phyloP scores from a whole-genome alignment of 2,113 vertebrate species.

The Alosa alosa region DNA sequence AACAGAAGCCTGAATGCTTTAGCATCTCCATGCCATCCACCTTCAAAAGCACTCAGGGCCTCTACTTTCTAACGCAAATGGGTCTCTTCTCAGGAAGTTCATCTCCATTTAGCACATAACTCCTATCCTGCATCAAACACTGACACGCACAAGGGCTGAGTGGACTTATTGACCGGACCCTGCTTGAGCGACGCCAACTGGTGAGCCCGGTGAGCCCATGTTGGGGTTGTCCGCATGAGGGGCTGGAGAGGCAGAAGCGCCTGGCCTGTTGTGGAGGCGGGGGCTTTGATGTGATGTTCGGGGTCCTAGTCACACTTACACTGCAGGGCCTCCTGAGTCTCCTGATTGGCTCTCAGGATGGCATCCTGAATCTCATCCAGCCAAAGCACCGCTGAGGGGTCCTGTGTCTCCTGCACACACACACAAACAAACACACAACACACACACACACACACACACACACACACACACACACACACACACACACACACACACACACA shows the following conservation, averaged over 20 bases:
- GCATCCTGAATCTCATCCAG: slow-evolving; percentile 96
- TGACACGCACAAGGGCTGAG: not conserved
- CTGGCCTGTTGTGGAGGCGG: not conserved
- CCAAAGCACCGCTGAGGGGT: slow-evolving; percentile 95
- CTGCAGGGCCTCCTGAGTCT: slow-evolving; percentile 84
- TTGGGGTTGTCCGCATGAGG: too few species aligned
- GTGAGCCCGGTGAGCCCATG: too few species aligned
- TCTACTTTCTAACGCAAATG: not conserved
- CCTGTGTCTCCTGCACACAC: slow-evolving; percentile 82
- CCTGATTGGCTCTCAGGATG: slow-evolving; percentile 84
- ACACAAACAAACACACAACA: not conserved
- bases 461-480: slow-evolving; percentile 22
- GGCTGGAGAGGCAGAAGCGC: too few species aligned
- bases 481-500: slow-evolving; percentile 37
- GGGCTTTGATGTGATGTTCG: not conserved
- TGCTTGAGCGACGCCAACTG: too few species aligned
- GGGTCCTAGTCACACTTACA: slow-evolving; percentile 72
- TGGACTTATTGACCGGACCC: not conserved
- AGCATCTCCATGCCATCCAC: not conserved
- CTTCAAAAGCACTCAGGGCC: not conserved
- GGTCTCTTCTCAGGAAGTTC: not conserved
- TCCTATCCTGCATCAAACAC: not conserved
- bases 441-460: not conserved
- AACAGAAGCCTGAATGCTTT: not conserved
- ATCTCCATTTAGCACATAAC: not conserved